A percentile compares a stretch with the other conserved stretches of the same genome.
These are phyloP conservation scores for Nothoprocta pentlandii DNA, from an alignment of 2,113 vertebrate species.

Conservation along the genomic window DNA sequence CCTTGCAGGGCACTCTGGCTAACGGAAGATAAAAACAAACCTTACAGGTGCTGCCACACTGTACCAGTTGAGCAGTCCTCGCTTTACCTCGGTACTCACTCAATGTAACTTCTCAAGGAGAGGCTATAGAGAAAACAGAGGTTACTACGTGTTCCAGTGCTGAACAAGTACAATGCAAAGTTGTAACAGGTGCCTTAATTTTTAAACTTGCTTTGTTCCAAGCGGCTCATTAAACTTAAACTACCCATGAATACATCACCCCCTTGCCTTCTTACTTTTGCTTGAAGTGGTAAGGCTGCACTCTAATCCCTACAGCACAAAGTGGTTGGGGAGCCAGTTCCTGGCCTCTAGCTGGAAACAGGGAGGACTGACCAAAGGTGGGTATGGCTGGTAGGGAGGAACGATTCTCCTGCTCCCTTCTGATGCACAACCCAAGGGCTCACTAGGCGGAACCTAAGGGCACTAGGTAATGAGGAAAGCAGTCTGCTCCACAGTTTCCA, in stretches of 20 bases:
- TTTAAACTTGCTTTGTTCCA: slow-evolving; percentile 3
- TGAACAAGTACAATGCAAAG: slow-evolving; percentile 49
- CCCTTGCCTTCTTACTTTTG: neutral
- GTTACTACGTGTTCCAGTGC: neutral
- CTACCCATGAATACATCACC: slow-evolving; percentile 10
- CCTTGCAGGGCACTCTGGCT: slow-evolving; percentile 3
- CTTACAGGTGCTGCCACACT: neutral
- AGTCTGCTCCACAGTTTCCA: neutral
- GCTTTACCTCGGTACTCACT: neutral
- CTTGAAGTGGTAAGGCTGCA: neutral
- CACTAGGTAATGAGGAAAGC: neutral
- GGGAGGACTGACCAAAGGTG: neutral
- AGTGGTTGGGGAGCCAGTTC: accelerated
- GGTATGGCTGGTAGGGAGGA: no score
- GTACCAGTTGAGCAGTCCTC: neutral
- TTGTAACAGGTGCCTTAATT: slow-evolving; percentile 22
- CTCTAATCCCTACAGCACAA: neutral
- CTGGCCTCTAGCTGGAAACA: neutral
- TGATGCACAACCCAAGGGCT: neutral
- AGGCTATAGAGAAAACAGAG: neutral
- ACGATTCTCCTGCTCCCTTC: neutral
- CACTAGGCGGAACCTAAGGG: neutral
- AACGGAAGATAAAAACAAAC: neutral
- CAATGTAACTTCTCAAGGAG: slow-evolving; percentile 1
- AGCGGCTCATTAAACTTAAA: slow-evolving; percentile 15